Conservation (phyloP, 2,888 invertebrate genomes). For the Chaitophorus viminalis region DNA sequence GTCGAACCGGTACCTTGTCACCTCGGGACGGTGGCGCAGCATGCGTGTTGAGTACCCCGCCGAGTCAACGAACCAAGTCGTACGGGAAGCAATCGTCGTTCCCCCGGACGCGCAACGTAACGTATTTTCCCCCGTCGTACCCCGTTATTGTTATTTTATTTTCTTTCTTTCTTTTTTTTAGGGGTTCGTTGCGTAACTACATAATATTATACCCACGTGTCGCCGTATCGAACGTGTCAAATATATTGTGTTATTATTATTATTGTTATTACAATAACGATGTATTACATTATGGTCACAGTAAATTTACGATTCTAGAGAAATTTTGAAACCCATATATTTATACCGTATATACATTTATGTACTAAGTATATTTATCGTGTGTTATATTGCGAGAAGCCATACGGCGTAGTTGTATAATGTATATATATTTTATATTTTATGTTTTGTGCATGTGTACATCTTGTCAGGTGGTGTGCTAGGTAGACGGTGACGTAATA, state of each 20-base stretch:
- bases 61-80: conserved; percentile 34
- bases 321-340: conserved; percentile 24
- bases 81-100: neutral
- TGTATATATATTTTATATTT: neutral
- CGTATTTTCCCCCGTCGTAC: conserved; percentile 37
- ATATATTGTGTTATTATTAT: conserved; percentile 1
- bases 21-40: neutral
- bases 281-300: neutral
- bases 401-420: conserved; percentile 12
- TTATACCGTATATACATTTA: neutral
- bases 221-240: neutral
- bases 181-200: conserved; percentile 10
- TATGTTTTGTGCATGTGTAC: neutral
- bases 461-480: conserved; percentile 36
- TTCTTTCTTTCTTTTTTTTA: neutral
- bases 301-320: neutral
- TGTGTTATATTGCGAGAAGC: conserved; percentile 13
- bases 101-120: neutral
- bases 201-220: neutral
- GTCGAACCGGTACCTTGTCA: conserved; percentile 5
- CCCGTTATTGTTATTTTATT: neutral
- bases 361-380: neutral
- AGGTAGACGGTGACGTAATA: conserved; percentile 53
- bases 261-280: neutral
- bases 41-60: neutral